Percentiles rank a stretch among this genome's conserved stretches.
Conservation (phyloP, 2,113 vertebrate genomes). For the Pseudolaguvia tuberculata region DNA sequence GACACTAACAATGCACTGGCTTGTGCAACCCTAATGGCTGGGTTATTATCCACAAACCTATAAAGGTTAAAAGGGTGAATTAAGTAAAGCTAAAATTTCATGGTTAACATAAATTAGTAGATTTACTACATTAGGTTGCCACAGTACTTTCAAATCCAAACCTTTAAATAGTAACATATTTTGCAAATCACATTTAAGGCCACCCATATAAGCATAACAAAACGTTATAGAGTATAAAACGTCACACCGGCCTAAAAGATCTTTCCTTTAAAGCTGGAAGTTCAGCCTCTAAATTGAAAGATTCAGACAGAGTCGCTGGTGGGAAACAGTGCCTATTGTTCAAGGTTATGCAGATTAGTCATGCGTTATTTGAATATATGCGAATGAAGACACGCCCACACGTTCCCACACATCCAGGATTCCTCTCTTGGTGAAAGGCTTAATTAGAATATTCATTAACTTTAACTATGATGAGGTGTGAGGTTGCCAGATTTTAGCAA, state of each 20-base stretch:
- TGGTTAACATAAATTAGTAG: neutral
- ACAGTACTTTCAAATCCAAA: neutral
- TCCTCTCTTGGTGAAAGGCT: constrained; percentile 46
- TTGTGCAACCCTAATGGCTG: too few relatives aligned
- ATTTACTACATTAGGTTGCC: neutral
- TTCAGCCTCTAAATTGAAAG: neutral
- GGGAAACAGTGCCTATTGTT: constrained; percentile 31
- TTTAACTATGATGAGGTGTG: constrained; percentile 49
- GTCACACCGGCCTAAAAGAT: constrained; percentile 57
- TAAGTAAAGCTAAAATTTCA: neutral
- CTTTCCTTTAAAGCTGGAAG: constrained; percentile 50
- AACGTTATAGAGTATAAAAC: constrained; percentile 18
- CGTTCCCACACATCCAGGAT: constrained; percentile 45
- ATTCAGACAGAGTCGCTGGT: constrained; percentile 22
- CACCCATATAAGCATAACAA: constrained; percentile 24
- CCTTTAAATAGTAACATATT: constrained; percentile 15
- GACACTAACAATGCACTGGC: too few relatives aligned
- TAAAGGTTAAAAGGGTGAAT: neutral
- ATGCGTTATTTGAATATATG: constrained; percentile 72
- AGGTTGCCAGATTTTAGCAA: constrained; percentile 52
- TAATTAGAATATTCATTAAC: constrained; percentile 59
- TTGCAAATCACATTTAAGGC: constrained; percentile 18
- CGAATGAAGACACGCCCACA: constrained; percentile 61
- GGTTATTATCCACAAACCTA: too few relatives aligned
- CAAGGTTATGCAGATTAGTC: constrained; percentile 59